Evolutionary conservation across 2,888 invertebrate genomes (phyloP).

Genomic region (Xestoiulus laeticollis): DNA sequence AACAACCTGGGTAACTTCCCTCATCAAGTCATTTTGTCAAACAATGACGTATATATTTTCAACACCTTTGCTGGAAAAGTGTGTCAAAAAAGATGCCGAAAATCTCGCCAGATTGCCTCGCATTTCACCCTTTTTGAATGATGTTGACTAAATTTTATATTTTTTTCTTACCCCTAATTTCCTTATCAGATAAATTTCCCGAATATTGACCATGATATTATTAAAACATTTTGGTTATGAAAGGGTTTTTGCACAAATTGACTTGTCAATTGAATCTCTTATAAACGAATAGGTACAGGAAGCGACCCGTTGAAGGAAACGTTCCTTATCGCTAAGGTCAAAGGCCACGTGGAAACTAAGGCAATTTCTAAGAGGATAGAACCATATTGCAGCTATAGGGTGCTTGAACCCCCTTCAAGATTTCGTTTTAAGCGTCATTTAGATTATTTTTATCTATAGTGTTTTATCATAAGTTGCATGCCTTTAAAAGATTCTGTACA

Average conservation of each 20-base stretch:
- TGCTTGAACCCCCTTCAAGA: background rate
- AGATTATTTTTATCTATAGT: background rate
- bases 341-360: background rate
- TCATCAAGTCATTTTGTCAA: background rate
- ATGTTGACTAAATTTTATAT: background rate
- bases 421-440: background rate
- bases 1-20: background rate
- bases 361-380: background rate
- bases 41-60: background rate
- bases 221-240: background rate
- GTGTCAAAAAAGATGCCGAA: background rate
- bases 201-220: background rate
- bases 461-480: background rate
- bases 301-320: background rate
- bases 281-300: background rate
- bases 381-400: background rate
- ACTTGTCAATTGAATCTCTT: background rate
- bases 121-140: background rate
- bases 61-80: background rate
- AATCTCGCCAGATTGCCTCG: background rate
- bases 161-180: background rate
- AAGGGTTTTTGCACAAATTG: background rate
- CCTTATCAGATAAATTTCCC: too few relatives aligned
- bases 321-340: background rate
- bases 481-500: background rate